These are phyloP conservation scores for Macrobrachium rosenbergii DNA, from an alignment of 1,140 invertebrate species.

Conservation along the genomic window DNA sequence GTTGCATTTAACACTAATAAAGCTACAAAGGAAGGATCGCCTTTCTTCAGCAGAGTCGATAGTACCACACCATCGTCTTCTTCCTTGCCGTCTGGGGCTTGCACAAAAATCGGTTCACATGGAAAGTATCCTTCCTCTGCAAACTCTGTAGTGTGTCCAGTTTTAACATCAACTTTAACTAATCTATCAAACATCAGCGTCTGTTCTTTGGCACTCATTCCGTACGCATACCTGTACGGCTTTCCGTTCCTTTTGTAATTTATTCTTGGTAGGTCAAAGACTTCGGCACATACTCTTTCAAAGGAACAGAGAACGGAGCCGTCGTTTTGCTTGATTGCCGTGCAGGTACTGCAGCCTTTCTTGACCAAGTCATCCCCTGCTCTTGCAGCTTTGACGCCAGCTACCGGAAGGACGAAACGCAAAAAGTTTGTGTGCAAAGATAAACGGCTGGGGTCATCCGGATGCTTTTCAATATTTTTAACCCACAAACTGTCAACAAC, in stretches of 20 bases:
- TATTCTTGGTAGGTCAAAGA: conserved; percentile 46
- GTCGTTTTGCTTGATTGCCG: conserved; percentile 24
- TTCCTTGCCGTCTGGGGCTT: conserved; percentile 65
- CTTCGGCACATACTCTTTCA: neutral
- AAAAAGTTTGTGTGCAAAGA: neutral
- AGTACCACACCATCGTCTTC: conserved; percentile 70
- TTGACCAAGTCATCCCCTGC: conserved; percentile 20
- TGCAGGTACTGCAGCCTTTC: neutral
- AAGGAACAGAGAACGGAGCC: conserved; percentile 32
- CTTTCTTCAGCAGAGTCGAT: conserved; percentile 65
- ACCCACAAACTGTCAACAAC: conserved; percentile 2
- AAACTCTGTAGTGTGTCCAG: conserved; percentile 56
- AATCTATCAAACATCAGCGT: conserved; percentile 56
- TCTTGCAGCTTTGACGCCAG: neutral
- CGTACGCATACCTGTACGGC: conserved; percentile 54
- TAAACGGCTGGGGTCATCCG: conserved; percentile 48
- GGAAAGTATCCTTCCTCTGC: conserved; percentile 65
- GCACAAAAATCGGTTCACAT: conserved; percentile 70
- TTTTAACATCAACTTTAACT: conserved; percentile 67
- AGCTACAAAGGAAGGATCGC: conserved; percentile 66
- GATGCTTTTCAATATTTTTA: conserved; percentile 35
- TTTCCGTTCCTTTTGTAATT: conserved; percentile 54
- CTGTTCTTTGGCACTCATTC: neutral
- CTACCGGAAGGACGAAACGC: conserved; percentile 33
- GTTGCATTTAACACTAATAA: conserved; percentile 69